phyloP scores from a whole-genome alignment of 2,888 invertebrate species.

The Drosophila merina region DNA sequence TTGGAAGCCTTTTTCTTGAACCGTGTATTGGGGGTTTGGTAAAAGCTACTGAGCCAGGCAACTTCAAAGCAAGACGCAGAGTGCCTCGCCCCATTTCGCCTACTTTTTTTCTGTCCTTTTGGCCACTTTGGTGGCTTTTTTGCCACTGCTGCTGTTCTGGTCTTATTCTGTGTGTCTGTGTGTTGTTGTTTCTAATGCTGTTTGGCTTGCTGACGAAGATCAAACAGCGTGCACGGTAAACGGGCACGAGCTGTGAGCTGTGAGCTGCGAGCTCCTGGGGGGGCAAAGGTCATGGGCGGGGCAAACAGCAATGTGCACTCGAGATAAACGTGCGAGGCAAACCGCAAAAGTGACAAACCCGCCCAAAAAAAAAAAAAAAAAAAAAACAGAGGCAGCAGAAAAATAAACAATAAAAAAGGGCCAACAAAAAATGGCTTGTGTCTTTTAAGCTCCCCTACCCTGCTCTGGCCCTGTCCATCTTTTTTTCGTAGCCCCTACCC shows the following conservation, averaged over 20 bases:
- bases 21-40: slow-evolving; percentile 4
- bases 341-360: slow-evolving; percentile 70
- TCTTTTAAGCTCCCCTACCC: background rate
- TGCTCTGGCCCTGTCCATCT: background rate
- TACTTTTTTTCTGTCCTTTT: background rate
- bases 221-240: slow-evolving; percentile 58
- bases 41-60: slow-evolving; percentile 17
- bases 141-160: slow-evolving; percentile 4
- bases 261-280: background rate
- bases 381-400: background rate
- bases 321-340: slow-evolving; percentile 71
- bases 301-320: slow-evolving; percentile 44
- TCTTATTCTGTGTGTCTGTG: background rate
- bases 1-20: background rate
- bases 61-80: slow-evolving; percentile 52
- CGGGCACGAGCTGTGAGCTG: slow-evolving; percentile 20
- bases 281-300: slow-evolving; percentile 19
- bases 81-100: slow-evolving; percentile 4
- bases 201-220: slow-evolving; percentile 68
- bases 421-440: slow-evolving; percentile 25
- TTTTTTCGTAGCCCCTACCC: background rate
- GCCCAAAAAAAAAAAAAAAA: background rate
- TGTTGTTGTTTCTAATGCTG: slow-evolving; percentile 43
- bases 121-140: slow-evolving; percentile 10
- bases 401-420: slow-evolving; percentile 3